Conservation (phyloP, 2,888 invertebrate species). For the Sclerodermus sp. region DNA sequence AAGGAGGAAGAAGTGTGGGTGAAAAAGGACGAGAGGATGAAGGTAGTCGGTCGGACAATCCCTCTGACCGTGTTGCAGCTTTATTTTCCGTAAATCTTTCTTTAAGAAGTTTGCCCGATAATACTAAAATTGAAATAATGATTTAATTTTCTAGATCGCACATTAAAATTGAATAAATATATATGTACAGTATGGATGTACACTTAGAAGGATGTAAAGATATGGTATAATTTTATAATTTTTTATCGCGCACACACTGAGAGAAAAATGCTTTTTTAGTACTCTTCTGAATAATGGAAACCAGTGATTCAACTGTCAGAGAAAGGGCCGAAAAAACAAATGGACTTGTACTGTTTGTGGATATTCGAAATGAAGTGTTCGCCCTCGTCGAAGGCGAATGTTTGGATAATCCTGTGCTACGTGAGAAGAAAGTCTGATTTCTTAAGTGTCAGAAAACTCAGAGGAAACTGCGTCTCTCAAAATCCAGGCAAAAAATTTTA, state of each 20-base stretch:
- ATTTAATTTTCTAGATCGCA: no score
- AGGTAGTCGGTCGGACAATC: constrained; percentile 22
- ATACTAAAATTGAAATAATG: no score
- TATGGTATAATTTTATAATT: no score
- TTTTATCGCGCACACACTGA: no score
- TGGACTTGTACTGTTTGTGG: constrained; percentile 33
- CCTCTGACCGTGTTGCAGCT: constrained; percentile 24
- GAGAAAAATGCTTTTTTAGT: not conserved
- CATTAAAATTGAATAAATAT: no score
- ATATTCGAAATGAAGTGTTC: constrained; percentile 47
- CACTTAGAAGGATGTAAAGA: no score
- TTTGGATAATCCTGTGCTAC: constrained; percentile 26
- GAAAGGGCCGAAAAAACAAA: constrained; percentile 23
- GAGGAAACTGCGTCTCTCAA: no score
- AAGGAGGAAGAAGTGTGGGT: constrained; percentile 28
- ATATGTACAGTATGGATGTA: no score
- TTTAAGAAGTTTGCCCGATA: no score
- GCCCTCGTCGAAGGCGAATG: constrained; percentile 34
- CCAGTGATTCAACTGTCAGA: not conserved
- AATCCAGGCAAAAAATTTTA: no score
- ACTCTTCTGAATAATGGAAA: not conserved
- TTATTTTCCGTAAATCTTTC: no score
- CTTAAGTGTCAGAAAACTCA: constrained; percentile 32
- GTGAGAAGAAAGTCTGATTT: constrained; percentile 52
- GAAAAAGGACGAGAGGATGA: constrained; percentile 24